These are phyloP conservation scores for Selenia dentaria DNA, from an alignment of 2,888 invertebrate species.

Conservation along the genomic window DNA sequence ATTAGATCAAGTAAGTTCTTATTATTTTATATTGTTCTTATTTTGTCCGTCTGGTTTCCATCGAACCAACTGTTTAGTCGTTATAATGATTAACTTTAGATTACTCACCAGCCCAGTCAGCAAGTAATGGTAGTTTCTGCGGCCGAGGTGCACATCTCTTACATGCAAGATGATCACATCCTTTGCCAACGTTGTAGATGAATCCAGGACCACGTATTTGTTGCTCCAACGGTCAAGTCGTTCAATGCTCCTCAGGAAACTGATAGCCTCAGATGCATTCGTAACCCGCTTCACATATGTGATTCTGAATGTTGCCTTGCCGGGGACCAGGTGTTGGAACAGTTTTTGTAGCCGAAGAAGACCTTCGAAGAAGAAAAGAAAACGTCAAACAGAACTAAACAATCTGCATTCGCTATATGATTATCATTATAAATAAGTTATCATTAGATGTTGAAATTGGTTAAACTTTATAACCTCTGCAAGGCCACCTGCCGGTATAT, in stretches of 20 bases:
- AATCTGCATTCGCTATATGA: neutral
- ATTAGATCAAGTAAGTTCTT: too few relatives aligned
- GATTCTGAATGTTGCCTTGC: conserved; percentile 93
- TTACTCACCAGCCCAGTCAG: conserved; percentile 93
- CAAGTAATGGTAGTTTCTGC: conserved; percentile 96
- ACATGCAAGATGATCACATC: conserved; percentile 94
- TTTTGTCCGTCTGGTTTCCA: too few relatives aligned
- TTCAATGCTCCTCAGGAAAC: conserved; percentile 92
- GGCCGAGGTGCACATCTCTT: conserved; percentile 92
- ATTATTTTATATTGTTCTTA: too few relatives aligned
- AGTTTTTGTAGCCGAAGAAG: conserved; percentile 95
- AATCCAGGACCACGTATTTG: conserved; percentile 95
- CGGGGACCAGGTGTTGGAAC: conserved; percentile 93
- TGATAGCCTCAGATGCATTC: conserved; percentile 92
- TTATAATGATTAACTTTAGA: too few relatives aligned
- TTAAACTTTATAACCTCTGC: too few relatives aligned
- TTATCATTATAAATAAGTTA: too few relatives aligned
- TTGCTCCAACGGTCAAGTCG: conserved; percentile 92
- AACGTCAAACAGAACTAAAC: neutral
- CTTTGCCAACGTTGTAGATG: conserved; percentile 93
- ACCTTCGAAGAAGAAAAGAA: conserved; percentile 80
- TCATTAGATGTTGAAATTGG: too few relatives aligned
- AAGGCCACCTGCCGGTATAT: too few relatives aligned
- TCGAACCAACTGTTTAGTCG: too few relatives aligned
- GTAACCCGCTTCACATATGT: conserved; percentile 93